phyloP scores from a whole-genome alignment of 2,888 invertebrate genomes.

The Pemphredon lugubris region DNA sequence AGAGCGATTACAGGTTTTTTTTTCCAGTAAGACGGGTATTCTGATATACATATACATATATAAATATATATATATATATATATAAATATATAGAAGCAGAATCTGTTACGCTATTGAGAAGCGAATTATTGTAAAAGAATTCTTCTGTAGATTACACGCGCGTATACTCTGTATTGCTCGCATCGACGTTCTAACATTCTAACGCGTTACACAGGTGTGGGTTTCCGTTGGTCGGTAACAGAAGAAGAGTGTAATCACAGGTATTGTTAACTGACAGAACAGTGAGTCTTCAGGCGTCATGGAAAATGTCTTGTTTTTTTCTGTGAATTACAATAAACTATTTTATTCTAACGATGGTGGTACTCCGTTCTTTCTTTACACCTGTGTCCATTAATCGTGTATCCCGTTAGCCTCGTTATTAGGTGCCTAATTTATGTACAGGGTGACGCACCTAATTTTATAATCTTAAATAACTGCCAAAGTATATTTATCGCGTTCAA shows the following conservation, averaged over 20 bases:
- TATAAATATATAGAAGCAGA: conserved; percentile 26
- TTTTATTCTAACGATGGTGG: conserved; percentile 75
- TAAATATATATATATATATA: conserved; percentile 24
- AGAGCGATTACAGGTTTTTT: conserved; percentile 37
- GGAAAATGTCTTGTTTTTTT: conserved; percentile 79
- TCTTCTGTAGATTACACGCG: conserved; percentile 38
- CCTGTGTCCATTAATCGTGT: too few relatives aligned
- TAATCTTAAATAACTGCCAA: too few relatives aligned
- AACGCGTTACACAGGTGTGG: conserved; percentile 37
- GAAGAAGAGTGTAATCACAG: conserved; percentile 72
- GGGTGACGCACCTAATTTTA: too few relatives aligned
- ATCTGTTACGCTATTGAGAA: conserved; percentile 45
- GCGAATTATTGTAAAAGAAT: conserved; percentile 35
- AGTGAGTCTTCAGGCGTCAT: conserved; percentile 78
- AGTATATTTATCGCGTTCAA: too few relatives aligned
- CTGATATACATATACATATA: conserved; percentile 41
- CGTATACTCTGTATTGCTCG: conserved; percentile 43
- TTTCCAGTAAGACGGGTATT: conserved; percentile 43
- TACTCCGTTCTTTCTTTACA: not conserved
- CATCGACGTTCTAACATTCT: conserved; percentile 43
- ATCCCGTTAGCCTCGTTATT: too few relatives aligned
- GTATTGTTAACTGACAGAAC: conserved; percentile 78
- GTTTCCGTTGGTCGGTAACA: conserved; percentile 62
- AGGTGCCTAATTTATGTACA: too few relatives aligned
- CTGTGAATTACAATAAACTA: conserved; percentile 81